phyloP scores from a whole-genome alignment of 1,140 invertebrate species.

The Atta texana region DNA sequence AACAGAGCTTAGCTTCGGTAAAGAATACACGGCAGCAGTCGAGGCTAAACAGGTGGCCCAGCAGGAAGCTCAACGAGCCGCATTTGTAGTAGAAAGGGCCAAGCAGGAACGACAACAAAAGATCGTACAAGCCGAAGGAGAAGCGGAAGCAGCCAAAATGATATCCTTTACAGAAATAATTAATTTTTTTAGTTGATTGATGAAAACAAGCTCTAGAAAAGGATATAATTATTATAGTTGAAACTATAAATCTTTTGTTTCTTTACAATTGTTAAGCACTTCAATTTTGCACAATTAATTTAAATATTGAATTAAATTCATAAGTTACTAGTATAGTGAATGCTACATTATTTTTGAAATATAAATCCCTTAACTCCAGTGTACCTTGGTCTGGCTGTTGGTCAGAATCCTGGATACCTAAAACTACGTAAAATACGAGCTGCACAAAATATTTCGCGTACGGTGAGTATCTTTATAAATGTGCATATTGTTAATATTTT shows the following conservation, averaged over 20 bases:
- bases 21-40: slow-evolving; percentile 99
- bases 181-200: background rate
- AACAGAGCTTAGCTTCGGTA: slow-evolving; percentile 99
- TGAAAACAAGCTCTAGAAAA: background rate
- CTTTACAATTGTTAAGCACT: background rate
- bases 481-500: slow-evolving; percentile 19
- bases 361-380: slow-evolving; percentile 89
- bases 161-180: slow-evolving; percentile 90
- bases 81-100: slow-evolving; percentile 98
- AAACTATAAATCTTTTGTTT: background rate
- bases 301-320: background rate
- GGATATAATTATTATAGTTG: background rate
- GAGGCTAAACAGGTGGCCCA: slow-evolving; percentile 99
- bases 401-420: slow-evolving; percentile 98
- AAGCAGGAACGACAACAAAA: slow-evolving; percentile 99
- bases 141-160: slow-evolving; percentile 99
- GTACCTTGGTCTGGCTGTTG: slow-evolving; percentile 97
- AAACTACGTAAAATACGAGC: slow-evolving; percentile 99
- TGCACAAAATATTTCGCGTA: slow-evolving; percentile 98
- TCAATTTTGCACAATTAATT: background rate
- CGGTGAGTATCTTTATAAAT: slow-evolving; percentile 88
- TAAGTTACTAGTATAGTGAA: background rate
- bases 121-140: slow-evolving; percentile 99
- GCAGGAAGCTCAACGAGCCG: slow-evolving; percentile 99
- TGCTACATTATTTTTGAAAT: background rate